Evolutionary conservation across 2,888 invertebrate species (phyloP).

Genomic region (Pardosa pseudoannulata): DNA sequence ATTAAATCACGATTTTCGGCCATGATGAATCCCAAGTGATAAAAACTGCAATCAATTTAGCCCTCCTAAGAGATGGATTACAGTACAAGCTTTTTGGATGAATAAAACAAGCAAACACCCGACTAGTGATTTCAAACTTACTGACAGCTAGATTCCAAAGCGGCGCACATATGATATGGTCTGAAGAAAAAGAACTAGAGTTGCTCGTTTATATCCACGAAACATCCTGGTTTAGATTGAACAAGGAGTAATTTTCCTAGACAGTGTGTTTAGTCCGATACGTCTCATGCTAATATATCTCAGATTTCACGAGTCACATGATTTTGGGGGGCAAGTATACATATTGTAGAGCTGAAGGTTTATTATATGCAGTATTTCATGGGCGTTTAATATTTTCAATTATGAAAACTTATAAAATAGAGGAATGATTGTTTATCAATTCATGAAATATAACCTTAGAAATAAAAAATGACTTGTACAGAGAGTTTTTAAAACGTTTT

Average conservation of each 20-base stretch:
- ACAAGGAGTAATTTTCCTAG: slow-evolving; percentile 43
- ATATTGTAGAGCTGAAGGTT: too few species aligned
- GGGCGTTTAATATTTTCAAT: too few species aligned
- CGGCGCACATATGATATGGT: slow-evolving; percentile 30
- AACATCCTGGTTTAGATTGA: slow-evolving; percentile 53
- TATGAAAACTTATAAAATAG: too few species aligned
- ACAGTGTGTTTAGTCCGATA: neutral
- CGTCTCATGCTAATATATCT: slow-evolving; percentile 34
- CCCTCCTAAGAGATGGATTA: slow-evolving; percentile 14
- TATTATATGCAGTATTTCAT: too few species aligned
- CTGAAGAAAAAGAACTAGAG: slow-evolving; percentile 16
- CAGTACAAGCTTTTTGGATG: slow-evolving; percentile 10
- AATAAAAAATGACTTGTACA: too few species aligned
- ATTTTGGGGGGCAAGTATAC: neutral
- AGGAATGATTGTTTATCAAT: too few species aligned
- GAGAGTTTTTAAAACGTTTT: too few species aligned
- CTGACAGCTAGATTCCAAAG: slow-evolving; percentile 50
- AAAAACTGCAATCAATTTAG: slow-evolving; percentile 53
- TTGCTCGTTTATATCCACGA: slow-evolving; percentile 35
- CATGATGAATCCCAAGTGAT: slow-evolving; percentile 24
- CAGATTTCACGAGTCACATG: slow-evolving; percentile 6
- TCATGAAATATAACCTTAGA: too few species aligned
- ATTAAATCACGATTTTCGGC: slow-evolving; percentile 45
- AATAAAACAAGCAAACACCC: slow-evolving; percentile 36
- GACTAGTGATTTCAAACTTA: slow-evolving; percentile 18